Evolutionary conservation across 2,888 invertebrate species (phyloP).

Genomic region (Trilocha varians): DNA sequence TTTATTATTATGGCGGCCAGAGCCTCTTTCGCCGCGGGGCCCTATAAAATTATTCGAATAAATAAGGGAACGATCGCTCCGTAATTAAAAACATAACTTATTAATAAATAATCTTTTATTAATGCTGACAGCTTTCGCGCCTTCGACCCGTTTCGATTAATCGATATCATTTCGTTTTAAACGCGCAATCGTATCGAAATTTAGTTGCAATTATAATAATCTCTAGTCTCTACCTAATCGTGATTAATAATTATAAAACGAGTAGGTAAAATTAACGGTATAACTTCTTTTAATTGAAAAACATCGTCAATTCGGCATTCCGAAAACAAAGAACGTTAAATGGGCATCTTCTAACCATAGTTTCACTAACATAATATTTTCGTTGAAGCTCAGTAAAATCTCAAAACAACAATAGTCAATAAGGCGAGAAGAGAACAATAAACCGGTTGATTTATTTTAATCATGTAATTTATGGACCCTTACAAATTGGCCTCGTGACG

Average conservation of each 20-base stretch:
- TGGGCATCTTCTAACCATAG: too few relatives aligned
- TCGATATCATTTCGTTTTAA: conserved; percentile 1
- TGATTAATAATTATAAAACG: background rate
- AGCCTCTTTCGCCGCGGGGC: conserved; percentile 55
- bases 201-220: background rate
- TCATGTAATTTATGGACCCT: conserved; percentile 66
- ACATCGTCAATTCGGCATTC: too few relatives aligned
- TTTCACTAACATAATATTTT: too few relatives aligned
- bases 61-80: conserved; percentile 58
- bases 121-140: conserved; percentile 64
- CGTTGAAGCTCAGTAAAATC: conserved; percentile 3
- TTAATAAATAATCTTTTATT: conserved; percentile 71
- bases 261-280: background rate
- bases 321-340: too few relatives aligned
- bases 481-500: conserved; percentile 65
- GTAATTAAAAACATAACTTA: conserved; percentile 73
- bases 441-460: conserved; percentile 67
- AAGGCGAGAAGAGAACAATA: conserved; percentile 68
- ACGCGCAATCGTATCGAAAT: background rate
- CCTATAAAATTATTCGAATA: conserved; percentile 70
- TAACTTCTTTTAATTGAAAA: background rate
- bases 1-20: conserved; percentile 52
- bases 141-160: conserved; percentile 20
- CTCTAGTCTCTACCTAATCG: too few relatives aligned
- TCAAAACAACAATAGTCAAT: conserved; percentile 49